Conservation (phyloP, 1,140 invertebrate genomes). For the Neocloeon triangulifer region DNA sequence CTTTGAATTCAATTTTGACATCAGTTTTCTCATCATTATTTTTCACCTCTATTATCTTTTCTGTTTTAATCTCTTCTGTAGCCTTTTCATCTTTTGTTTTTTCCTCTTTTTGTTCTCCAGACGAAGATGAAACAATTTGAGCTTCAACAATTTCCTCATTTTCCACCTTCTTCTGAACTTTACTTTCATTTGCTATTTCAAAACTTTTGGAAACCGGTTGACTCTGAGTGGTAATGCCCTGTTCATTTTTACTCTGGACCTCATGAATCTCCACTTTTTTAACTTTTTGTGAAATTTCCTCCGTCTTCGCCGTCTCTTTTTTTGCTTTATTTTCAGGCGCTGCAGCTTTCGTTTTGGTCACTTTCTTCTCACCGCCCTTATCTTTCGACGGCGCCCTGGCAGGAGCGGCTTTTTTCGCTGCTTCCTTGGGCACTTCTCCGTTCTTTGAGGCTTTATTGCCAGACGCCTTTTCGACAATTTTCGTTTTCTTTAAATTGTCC, state of each 20-base stretch:
- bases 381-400: slow-evolving; percentile 10
- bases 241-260: slow-evolving; percentile 4
- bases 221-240: not conserved
- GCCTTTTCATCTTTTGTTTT: slow-evolving; percentile 5
- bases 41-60: not conserved
- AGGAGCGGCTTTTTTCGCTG: too few relatives aligned
- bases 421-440: too few relatives aligned
- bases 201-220: too few relatives aligned
- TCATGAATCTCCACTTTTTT: slow-evolving; percentile 6
- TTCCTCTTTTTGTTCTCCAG: slow-evolving; percentile 1
- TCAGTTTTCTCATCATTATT: slow-evolving; percentile 10
- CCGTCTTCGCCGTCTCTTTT: slow-evolving; percentile 18
- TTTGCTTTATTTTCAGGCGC: slow-evolving; percentile 14
- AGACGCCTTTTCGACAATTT: too few relatives aligned
- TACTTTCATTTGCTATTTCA: not conserved
- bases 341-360: not conserved
- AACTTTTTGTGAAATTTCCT: slow-evolving; percentile 16
- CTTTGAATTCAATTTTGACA: slow-evolving; percentile 10
- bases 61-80: not conserved
- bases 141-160: slow-evolving; percentile 1
- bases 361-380: slow-evolving; percentile 4
- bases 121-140: not conserved
- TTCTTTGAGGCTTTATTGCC: too few relatives aligned
- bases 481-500: too few relatives aligned
- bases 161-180: slow-evolving; percentile 1